Evolutionary conservation across 1,140 invertebrate genomes (phyloP), one percentile per base, ranked within the genome.

Genomic region (Frieseomelitta varia): DNA sequence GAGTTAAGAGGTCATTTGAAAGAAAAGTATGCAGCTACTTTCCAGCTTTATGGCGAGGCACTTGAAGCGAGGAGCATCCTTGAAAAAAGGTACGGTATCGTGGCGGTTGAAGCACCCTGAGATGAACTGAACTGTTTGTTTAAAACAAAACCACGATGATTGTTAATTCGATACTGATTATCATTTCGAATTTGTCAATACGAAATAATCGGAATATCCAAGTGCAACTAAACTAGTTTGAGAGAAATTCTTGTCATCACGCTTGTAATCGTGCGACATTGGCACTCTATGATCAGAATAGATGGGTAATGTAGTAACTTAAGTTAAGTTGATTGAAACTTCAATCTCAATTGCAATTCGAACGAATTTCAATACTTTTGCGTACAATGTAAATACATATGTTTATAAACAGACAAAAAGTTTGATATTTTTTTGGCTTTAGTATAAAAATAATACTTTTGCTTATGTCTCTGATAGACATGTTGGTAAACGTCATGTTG

Each of bases 21-120:
- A 86, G 84, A 78, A 88, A 91, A 93, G 75, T 72, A 93, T 93
- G 92, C 92, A 93, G 88, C 86, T 93, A 67, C 81, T 93, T 86
- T 93, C 92, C 75, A 92, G 87, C 84, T 92, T 93, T 89, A 92
- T 93, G 90, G 91, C 91, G 75, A 88, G 91, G 63, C 92, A 93
- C 63, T 76, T 91, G 79, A 93, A 92, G 86, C 86, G 92, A 63
- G 92, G 87, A 68, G 61, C 92, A 79, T 93, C 92, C 85, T 88
- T 93, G 53, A 93, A 91, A 88, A 93, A 92, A 93, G 92, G 92
- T 93, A 92, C 67, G 58, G 17, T 68, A 65, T 67, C 47, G 77
- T 68, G 67, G n/a, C n/a, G n/a, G 51, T 76, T 74, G 71, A 85
- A 73, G 4, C 68, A 58, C 12, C 67, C n/a, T n/a, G n/a, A 47